These are phyloP conservation scores for Microctonus hyperodae DNA, from an alignment of 2,888 invertebrate genomes.

Conservation along the genomic window DNA sequence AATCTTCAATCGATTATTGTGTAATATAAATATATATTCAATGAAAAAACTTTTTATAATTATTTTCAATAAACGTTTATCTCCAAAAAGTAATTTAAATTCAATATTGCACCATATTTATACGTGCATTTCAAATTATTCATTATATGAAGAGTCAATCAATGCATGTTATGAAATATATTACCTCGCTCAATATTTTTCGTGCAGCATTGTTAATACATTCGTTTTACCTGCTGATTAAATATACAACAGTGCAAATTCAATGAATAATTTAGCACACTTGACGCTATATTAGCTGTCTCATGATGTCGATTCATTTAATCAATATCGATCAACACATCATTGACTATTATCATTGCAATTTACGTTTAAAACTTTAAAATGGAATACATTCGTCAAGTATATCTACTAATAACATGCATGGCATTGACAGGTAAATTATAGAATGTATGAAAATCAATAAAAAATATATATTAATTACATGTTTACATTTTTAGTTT, in stretches of 20 bases:
- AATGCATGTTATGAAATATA: background rate
- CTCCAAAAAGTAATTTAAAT: no score
- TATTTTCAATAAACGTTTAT: no score
- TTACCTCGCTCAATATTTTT: background rate
- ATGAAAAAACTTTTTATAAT: background rate
- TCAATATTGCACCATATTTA: no score
- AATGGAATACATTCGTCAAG: background rate
- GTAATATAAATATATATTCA: background rate
- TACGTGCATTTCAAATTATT: no score
- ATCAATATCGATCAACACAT: background rate
- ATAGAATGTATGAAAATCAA: background rate
- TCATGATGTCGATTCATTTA: background rate
- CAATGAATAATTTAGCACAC: background rate
- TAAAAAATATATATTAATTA: background rate
- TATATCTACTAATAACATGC: slow-evolving; percentile 1
- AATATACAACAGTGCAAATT: background rate
- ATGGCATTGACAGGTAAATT: background rate
- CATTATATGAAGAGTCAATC: background rate
- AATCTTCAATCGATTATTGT: background rate
- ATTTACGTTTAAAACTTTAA: background rate
- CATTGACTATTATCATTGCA: background rate
- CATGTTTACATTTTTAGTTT: slow-evolving; percentile 13
- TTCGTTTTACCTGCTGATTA: background rate
- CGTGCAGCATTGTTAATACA: background rate
- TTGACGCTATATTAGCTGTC: slow-evolving; percentile 1